A percentile compares a stretch with the other conserved stretches of the same genome.
Conservation (phyloP, 2,797 vertebrate species). For the Sebastes cheni region DNA sequence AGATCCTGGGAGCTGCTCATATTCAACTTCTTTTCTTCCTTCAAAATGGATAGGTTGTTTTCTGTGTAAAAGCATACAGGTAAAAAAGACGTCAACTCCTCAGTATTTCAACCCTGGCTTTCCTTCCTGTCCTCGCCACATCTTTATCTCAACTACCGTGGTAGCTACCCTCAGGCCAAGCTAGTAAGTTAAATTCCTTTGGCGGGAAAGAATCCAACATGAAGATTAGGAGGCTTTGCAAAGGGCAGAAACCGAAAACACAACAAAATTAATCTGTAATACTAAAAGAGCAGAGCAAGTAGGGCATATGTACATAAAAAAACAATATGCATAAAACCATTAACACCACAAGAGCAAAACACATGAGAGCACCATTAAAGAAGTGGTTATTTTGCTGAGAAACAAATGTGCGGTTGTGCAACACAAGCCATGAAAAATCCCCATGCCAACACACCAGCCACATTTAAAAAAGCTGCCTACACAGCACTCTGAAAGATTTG, state of each 20-base stretch:
- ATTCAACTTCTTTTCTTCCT: constrained; percentile 21
- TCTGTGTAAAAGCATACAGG: constrained; percentile 36
- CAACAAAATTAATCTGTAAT: not conserved
- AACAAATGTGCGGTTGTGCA: not conserved
- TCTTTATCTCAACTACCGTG: no score
- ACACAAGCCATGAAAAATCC: not conserved
- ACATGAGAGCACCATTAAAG: not conserved
- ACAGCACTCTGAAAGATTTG: not conserved
- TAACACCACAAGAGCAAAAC: not conserved
- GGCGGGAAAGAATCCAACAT: not conserved
- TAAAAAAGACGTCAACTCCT: not conserved
- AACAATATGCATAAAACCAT: not conserved
- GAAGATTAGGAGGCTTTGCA: not conserved
- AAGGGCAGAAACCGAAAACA: not conserved
- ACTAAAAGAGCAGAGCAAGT: not conserved
- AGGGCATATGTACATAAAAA: not conserved
- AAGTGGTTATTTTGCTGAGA: not conserved
- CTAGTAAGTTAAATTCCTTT: no score
- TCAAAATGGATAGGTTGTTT: constrained; percentile 38
- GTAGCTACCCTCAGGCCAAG: no score
- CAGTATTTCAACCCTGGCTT: no score
- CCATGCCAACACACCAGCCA: not conserved
- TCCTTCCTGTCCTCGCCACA: no score
- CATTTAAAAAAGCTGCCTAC: not conserved
- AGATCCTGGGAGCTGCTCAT: constrained; percentile 42